Base-by-base conservation (phyloP, 92 coral and sea anemone genomes). In the Zoanthus solanderi region DNA sequence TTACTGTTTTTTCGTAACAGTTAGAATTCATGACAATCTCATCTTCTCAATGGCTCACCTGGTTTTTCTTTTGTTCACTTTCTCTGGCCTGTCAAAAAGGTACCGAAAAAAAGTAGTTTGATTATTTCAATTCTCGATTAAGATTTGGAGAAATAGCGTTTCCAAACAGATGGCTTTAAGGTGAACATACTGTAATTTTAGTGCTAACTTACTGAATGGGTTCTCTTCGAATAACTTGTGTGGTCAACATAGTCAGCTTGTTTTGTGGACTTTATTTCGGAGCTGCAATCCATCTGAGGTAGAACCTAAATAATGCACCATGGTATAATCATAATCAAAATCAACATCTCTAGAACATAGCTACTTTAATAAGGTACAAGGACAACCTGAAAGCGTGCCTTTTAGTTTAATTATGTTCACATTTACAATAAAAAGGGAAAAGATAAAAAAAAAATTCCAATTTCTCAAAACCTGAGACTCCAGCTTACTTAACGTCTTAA, bases 181-280 rank as follows among this genome's bases (percentile, higher is more conserved):
- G 5, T 58, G 17, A 17, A 16, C 14, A 58, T 50, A 50, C 23
- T 23, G 52, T 16, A 34, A 8, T 42, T 63, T 52, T 11, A 8
- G 52, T 56, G 1, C 29, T 12, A 47, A 52, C 52, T 77, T 84
- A 94, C 96, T 89, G 79, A 87, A 5, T 87, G 88, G 67, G 75
- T 53, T 7, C 76, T 50, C 63, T 72, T 84, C 11, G 89, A 72
- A 45, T 56, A 66, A 61, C 63, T 80, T 78, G 86, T 61, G 81
- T 89, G 94, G 83, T 90, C 83, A 46, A 90, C 91, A 84, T 88
- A 95, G 78, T 95, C 98, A 12, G 94, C 82, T 88, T 78, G 92
- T 46, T 92, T 89, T 31, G 95, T 92, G 11, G 96, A 94, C 57
- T 81, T 72, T 34, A 81, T 65, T 6, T 78, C 86, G 77, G 67